Conservation (phyloP, 2,888 invertebrate genomes). For the Dynastes tityus region DNA sequence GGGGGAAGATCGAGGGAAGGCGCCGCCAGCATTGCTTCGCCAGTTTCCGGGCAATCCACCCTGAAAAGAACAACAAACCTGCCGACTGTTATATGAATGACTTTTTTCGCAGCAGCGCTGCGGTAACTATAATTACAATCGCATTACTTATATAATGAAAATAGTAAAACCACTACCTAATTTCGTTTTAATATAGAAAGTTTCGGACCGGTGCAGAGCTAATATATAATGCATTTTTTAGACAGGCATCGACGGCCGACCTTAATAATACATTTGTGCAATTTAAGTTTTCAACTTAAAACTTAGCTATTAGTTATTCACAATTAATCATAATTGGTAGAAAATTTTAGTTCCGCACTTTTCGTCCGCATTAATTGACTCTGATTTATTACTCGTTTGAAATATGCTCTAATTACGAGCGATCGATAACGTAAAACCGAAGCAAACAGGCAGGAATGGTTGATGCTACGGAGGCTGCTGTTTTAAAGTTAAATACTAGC, state of each 20-base stretch:
- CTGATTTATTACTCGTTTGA: slow-evolving; percentile 16
- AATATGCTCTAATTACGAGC: background rate
- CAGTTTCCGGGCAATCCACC: background rate
- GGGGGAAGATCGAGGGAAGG: too few relatives aligned
- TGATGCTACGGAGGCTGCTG: too few relatives aligned
- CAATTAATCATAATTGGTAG: slow-evolving; percentile 25
- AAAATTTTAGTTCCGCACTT: slow-evolving; percentile 8
- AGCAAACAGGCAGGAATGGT: background rate
- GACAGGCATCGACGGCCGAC: background rate
- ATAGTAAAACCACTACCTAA: background rate
- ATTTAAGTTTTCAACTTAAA: slow-evolving; percentile 25
- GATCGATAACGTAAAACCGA: background rate
- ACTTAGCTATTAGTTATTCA: background rate
- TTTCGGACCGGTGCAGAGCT: background rate
- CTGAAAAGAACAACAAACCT: background rate
- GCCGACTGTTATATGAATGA: background rate
- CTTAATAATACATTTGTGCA: background rate
- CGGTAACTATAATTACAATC: background rate
- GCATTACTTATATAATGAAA: slow-evolving; percentile 1
- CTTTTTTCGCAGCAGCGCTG: background rate
- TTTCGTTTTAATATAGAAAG: slow-evolving; percentile 7
- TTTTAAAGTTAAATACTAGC: too few relatives aligned
- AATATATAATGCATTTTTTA: background rate
- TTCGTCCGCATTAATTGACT: slow-evolving; percentile 21
- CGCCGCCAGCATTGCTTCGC: too few relatives aligned